phyloP scores from a whole-genome alignment of 2,888 invertebrate species.

The Mamestra brassicae region DNA sequence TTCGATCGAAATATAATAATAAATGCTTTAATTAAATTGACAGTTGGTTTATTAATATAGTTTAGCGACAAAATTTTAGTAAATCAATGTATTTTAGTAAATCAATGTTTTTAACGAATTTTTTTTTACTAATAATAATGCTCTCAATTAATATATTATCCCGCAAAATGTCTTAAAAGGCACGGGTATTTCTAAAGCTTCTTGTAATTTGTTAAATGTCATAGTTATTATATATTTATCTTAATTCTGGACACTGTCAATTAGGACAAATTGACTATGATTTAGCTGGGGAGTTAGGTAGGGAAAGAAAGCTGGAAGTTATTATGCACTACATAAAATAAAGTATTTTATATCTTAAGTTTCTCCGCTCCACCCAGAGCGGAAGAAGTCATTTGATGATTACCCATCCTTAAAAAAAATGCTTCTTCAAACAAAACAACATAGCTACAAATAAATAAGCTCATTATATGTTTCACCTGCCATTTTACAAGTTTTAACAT shows the following conservation, averaged over 20 bases:
- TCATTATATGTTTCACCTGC: background rate
- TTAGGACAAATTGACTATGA: background rate
- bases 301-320: background rate
- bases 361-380: too few species aligned
- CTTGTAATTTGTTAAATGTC: background rate
- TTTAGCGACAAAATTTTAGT: background rate
- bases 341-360: background rate
- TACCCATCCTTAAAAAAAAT: too few species aligned
- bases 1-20: background rate
- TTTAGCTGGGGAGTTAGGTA: background rate
- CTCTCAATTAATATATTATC: background rate
- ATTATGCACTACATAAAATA: background rate
- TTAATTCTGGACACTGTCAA: background rate
- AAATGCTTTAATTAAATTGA: background rate
- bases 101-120: too few species aligned
- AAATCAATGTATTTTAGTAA: background rate
- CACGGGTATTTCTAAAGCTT: background rate
- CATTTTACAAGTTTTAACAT: slow-evolving; percentile 10
- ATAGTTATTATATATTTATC: background rate
- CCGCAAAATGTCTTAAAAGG: background rate
- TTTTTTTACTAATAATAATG: background rate
- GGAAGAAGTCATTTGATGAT: too few species aligned
- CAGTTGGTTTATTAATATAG: background rate
- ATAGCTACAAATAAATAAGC: background rate
- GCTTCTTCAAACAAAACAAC: too few species aligned